A percentile compares a stretch with the other conserved stretches of the same genome.
Conservation (phyloP, 2,797 vertebrate genomes). For the Enteromius unitaeniatus region DNA sequence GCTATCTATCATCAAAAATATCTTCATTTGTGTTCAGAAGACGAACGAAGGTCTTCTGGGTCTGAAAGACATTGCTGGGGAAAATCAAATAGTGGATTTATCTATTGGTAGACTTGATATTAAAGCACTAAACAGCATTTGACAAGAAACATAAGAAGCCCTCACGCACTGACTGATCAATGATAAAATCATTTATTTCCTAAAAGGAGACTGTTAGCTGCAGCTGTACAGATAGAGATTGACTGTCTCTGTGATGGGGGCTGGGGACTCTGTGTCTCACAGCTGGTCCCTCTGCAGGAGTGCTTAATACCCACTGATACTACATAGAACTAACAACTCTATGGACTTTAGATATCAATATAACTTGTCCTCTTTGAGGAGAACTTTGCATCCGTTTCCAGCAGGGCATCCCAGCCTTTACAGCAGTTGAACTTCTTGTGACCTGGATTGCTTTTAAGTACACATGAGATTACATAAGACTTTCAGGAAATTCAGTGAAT, state of each 20-base stretch:
- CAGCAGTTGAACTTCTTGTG: neutral
- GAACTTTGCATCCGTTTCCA: neutral
- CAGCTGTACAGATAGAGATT: neutral
- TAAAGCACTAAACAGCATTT: slow-evolving; percentile 2
- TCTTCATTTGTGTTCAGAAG: no score
- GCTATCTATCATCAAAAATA: no score
- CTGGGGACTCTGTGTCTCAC: slow-evolving; percentile 45
- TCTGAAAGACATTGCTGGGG: slow-evolving; percentile 17
- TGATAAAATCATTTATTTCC: neutral
- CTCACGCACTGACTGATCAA: slow-evolving; percentile 5
- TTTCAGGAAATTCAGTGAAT: neutral
- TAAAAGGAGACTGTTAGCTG: slow-evolving; percentile 8
- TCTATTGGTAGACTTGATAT: slow-evolving; percentile 23
- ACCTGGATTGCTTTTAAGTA: neutral
- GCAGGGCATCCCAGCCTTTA: slow-evolving; percentile 13
- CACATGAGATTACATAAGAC: neutral
- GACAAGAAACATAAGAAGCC: neutral
- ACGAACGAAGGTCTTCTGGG: no score
- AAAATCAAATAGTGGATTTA: slow-evolving; percentile 18
- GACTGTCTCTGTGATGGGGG: slow-evolving; percentile 18
- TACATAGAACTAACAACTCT: slow-evolving; percentile 32
- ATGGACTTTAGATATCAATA: slow-evolving; percentile 5
- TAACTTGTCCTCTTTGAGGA: neutral
- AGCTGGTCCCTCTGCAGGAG: slow-evolving; percentile 49
- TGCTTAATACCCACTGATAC: slow-evolving; percentile 46